Percentiles rank a stretch among this genome's conserved stretches.
Conservation (phyloP, 2,888 invertebrate species). For the Polymixis flavicincta region DNA sequence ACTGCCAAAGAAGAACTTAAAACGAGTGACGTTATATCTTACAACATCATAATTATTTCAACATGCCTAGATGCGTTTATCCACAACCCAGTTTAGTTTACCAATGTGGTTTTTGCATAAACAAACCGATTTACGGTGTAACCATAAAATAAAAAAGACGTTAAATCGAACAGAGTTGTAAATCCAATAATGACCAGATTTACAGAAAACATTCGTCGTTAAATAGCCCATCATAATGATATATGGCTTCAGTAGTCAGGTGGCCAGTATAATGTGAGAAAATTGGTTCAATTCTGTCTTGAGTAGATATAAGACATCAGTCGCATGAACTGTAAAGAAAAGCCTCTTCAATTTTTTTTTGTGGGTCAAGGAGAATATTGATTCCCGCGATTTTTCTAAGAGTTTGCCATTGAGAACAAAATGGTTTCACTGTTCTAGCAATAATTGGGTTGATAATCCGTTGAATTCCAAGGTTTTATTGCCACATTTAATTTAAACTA, state of each 20-base stretch:
- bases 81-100: slow-evolving; percentile 28
- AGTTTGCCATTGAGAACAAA: not conserved
- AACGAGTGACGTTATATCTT: not conserved
- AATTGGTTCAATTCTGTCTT: slow-evolving; percentile 3
- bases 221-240: slow-evolving; percentile 61
- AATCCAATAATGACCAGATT: slow-evolving; percentile 58
- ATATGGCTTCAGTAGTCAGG: slow-evolving; percentile 46
- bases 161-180: slow-evolving; percentile 55
- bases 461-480: not conserved
- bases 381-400: too few relatives aligned
- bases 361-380: not conserved
- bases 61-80: not conserved
- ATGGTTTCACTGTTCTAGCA: not conserved
- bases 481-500: not conserved
- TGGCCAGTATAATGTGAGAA: slow-evolving; percentile 22
- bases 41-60: slow-evolving; percentile 8
- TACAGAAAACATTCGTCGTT: slow-evolving; percentile 54
- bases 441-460: not conserved
- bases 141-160: slow-evolving; percentile 55
- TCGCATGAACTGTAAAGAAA: not conserved
- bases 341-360: not conserved
- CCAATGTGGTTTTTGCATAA: slow-evolving; percentile 55
- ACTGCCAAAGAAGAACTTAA: not conserved
- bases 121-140: slow-evolving; percentile 45
- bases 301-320: not conserved